A percentile compares a stretch with the other conserved stretches of the same genome.
These are phyloP conservation scores for Asteroscopus sphinx DNA, from an alignment of 2,888 invertebrate genomes.

Conservation along the genomic window DNA sequence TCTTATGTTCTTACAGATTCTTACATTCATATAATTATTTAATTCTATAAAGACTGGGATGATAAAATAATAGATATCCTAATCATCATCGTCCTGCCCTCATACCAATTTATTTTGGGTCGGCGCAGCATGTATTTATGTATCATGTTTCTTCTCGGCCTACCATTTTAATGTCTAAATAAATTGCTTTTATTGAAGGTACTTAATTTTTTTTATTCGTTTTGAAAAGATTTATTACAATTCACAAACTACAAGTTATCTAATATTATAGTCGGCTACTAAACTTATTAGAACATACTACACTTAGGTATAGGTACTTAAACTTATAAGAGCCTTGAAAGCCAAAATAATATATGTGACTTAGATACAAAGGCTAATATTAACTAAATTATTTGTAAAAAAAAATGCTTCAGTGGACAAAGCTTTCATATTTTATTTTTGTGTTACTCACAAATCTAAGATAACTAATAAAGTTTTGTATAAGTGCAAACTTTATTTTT, in stretches of 20 bases:
- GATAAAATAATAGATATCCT: no score
- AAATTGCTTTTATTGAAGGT: slow-evolving; percentile 10
- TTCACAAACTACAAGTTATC: background rate
- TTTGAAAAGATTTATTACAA: slow-evolving; percentile 8
- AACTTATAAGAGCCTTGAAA: background rate
- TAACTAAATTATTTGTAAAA: no score
- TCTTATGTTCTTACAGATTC: no score
- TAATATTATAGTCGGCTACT: background rate
- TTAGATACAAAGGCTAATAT: background rate
- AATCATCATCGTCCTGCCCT: no score
- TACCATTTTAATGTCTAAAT: background rate
- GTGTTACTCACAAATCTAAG: background rate
- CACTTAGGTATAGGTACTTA: background rate
- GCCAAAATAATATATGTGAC: background rate
- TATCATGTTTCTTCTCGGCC: background rate
- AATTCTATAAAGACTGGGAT: no score
- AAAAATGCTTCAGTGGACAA: no score
- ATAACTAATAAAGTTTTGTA: background rate
- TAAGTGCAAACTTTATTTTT: background rate
- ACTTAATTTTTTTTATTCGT: slow-evolving; percentile 7
- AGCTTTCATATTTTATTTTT: background rate
- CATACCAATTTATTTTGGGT: no score
- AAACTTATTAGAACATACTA: no score
- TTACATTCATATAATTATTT: no score
- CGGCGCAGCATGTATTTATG: no score